Evolutionary conservation across 2,797 vertebrate genomes (phyloP).

Genomic region (Coilia nasus): DNA sequence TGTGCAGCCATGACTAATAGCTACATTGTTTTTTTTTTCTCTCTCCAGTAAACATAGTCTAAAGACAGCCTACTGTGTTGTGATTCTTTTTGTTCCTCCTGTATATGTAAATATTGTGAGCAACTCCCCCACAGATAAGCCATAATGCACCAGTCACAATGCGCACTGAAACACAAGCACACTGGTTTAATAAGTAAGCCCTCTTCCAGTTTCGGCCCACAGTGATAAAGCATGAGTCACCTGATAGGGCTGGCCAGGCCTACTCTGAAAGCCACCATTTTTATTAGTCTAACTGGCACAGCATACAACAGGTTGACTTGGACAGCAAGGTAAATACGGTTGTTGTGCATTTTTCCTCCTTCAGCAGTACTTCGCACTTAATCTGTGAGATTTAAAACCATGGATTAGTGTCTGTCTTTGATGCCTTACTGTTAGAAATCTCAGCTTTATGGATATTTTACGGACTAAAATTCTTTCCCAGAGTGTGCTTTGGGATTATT

Average conservation of each 20-base stretch:
- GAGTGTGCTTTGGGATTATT: background rate
- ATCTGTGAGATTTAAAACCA: conserved; percentile 1
- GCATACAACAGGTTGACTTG: background rate
- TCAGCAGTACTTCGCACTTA: background rate
- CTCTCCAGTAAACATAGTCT: background rate
- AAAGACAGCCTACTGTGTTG: conserved; percentile 17
- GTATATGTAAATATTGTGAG: conserved; percentile 44
- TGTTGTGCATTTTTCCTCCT: background rate
- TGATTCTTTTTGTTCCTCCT: background rate
- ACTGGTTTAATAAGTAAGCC: conserved; percentile 75
- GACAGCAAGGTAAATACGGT: conserved; percentile 26
- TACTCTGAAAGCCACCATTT: conserved; percentile 35
- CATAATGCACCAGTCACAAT: conserved; percentile 49
- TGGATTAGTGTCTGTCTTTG: background rate
- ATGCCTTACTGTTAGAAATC: conserved; percentile 1
- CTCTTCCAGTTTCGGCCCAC: conserved; percentile 53
- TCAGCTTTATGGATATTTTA: background rate
- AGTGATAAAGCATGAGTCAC: conserved; percentile 26
- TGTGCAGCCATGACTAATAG: too few relatives aligned
- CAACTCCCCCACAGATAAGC: conserved; percentile 55
- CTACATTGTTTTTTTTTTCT: background rate
- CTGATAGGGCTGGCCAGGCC: conserved; percentile 8
- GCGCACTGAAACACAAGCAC: conserved; percentile 44
- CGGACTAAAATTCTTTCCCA: background rate
- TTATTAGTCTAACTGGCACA: background rate